Percentiles rank a stretch among this genome's conserved stretches.
Conservation (phyloP, 2,113 vertebrate species). For the Genyomyrus donnyi region DNA sequence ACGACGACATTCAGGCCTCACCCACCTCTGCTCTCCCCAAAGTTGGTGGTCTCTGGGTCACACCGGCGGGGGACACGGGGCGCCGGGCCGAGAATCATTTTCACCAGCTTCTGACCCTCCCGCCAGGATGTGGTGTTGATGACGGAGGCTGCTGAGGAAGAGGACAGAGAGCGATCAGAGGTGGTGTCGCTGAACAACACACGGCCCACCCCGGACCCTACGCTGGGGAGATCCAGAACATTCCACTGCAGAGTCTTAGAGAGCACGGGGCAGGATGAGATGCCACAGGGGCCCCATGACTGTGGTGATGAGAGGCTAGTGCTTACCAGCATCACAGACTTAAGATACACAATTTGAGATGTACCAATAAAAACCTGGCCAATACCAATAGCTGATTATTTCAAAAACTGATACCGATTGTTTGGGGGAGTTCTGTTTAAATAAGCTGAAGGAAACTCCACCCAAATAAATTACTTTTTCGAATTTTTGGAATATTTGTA, state of each 20-base stretch:
- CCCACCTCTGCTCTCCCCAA: slow-evolving; percentile 57
- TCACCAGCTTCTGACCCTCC: slow-evolving; percentile 85
- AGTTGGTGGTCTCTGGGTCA: slow-evolving; percentile 52
- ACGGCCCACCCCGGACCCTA: background rate
- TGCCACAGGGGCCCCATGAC: background rate
- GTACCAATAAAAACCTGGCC: background rate
- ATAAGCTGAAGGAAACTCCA: background rate
- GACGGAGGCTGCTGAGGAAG: slow-evolving; percentile 32
- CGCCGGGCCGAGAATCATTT: slow-evolving; percentile 78
- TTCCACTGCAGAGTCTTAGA: background rate
- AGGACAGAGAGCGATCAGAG: background rate
- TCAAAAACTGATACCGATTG: background rate
- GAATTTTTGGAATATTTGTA: background rate
- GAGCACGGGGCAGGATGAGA: background rate
- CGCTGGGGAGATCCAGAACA: background rate
- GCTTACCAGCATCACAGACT: background rate
- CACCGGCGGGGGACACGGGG: slow-evolving; percentile 59
- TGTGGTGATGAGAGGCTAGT: background rate
- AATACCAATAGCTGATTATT: background rate
- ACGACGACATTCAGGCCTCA: slow-evolving; percentile 25
- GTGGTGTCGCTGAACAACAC: background rate
- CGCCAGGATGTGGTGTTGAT: slow-evolving; percentile 85
- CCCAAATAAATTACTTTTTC: background rate
- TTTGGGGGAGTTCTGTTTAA: background rate
- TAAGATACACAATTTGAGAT: background rate